phyloP scores from a whole-genome alignment of 2,797 vertebrate species.

The Saguinus oedipus region DNA sequence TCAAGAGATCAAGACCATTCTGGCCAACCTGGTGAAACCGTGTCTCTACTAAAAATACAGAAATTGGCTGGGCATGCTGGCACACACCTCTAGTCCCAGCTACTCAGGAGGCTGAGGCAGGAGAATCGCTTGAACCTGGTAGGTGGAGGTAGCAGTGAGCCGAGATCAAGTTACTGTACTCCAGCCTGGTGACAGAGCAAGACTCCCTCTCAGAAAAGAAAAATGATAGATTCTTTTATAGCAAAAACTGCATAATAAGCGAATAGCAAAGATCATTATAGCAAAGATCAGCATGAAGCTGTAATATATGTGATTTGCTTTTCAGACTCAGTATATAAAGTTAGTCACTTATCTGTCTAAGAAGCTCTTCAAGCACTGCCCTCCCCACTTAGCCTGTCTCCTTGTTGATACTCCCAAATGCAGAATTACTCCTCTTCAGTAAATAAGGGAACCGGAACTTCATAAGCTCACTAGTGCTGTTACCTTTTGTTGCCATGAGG shows the following conservation, averaged over 20 bases:
- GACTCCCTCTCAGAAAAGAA: not conserved
- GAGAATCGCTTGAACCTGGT: no score
- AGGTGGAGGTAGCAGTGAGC: no score
- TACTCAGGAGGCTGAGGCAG: no score
- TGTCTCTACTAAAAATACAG: no score
- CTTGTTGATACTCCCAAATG: not conserved
- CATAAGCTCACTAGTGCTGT: not conserved
- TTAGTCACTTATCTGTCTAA: not conserved
- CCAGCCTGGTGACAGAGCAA: no score
- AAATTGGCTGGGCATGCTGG: no score
- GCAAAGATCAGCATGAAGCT: not conserved
- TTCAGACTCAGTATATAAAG: not conserved
- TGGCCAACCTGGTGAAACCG: no score
- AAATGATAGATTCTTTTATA: not conserved
- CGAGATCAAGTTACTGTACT: no score
- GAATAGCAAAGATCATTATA: constrained; percentile 35
- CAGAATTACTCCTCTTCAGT: not conserved
- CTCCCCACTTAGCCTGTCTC: not conserved
- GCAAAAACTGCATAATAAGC: not conserved
- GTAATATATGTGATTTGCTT: not conserved
- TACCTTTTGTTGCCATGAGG: not conserved
- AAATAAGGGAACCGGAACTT: not conserved
- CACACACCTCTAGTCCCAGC: no score
- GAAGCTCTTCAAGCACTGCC: not conserved
- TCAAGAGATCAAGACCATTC: no score